Base-by-base conservation (phyloP, 1,140 invertebrate species). In the Brachionus asplanchnoidis region DNA sequence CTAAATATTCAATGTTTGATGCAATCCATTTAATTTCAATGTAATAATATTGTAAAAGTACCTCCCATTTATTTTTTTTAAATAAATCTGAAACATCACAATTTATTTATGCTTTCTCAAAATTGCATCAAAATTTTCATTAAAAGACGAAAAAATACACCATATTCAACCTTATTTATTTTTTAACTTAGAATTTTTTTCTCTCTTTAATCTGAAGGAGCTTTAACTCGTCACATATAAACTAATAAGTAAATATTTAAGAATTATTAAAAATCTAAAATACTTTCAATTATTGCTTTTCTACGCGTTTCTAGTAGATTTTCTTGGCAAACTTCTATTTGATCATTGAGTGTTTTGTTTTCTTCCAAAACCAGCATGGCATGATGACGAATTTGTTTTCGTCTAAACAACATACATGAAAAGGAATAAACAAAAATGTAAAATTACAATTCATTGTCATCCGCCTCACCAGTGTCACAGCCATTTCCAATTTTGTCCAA, bases 291-390 rank as follows among this genome's bases (percentile, higher is more conserved):
- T 32, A 84, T 70, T 32, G 46, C n/a, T 23, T 68, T 23, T 50
- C 42, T 60, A 46, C 68, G 36, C 2, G 53, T 12, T 14, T 84
- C 82, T 6, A 50, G 40, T 44, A 70, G 42, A 26, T 68, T n/a
- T 50, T 68, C 42, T 5, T 53, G 42, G 8, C 46, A 28, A 46
- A 84, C 42, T n/a, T 84, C 65, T 9, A 70, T 14, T 56, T 84
- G 82, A 8, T 84, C 82, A 53, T 46, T 32, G 9, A 84, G 65
- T 28, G 60, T 42, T 70, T 68, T 73, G 40, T 84, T 84, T 56
- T 84, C 82, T 68, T 84, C 82, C 36, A 84, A 73, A 28, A 84
- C 82, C 26, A 84, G 17, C 53, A 68, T 50, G 23, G 82, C 82
- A 70, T 84, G 82, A 9, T 68, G 65, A 20, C 60, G 36, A 17